Percentiles rank a stretch among this genome's conserved stretches.
These are phyloP conservation scores for Pristiophorus japonicus DNA, from an alignment of 2,113 vertebrate genomes.

Conservation along the genomic window DNA sequence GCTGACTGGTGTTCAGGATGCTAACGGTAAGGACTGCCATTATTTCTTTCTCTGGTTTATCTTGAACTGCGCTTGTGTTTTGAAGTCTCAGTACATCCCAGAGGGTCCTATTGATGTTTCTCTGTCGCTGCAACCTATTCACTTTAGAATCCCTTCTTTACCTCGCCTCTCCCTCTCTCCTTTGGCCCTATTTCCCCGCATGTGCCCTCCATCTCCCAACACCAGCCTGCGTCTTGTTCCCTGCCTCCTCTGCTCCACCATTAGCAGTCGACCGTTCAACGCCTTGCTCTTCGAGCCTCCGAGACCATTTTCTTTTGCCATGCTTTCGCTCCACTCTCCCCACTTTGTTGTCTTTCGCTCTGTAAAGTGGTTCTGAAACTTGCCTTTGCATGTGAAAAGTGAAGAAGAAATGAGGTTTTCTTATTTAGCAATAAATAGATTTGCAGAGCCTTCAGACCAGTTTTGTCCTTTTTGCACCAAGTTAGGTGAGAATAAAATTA, in stretches of 20 bases:
- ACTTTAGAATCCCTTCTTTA: background rate
- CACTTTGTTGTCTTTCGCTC: background rate
- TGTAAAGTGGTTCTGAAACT: background rate
- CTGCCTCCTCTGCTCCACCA: background rate
- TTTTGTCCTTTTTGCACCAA: background rate
- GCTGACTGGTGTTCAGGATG: conserved; percentile 87
- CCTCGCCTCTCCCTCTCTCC: background rate
- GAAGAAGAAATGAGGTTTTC: background rate
- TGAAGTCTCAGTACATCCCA: background rate
- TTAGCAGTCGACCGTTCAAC: background rate
- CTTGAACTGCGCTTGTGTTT: background rate
- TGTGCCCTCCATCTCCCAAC: background rate
- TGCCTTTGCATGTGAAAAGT: background rate
- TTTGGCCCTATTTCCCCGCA: background rate
- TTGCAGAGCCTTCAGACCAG: background rate
- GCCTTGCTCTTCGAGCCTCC: background rate
- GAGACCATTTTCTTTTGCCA: background rate
- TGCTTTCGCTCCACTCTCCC: background rate
- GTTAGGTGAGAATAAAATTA: background rate
- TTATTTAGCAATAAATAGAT: background rate
- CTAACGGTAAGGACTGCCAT: conserved; percentile 64
- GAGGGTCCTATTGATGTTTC: background rate
- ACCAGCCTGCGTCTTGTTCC: background rate
- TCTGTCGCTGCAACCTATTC: background rate
- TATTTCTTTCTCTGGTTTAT: background rate